A percentile compares a stretch with the other conserved stretches of the same genome.
These are phyloP conservation scores for Halichoeres trimaculatus DNA, from an alignment of 2,113 vertebrate species.

Conservation along the genomic window DNA sequence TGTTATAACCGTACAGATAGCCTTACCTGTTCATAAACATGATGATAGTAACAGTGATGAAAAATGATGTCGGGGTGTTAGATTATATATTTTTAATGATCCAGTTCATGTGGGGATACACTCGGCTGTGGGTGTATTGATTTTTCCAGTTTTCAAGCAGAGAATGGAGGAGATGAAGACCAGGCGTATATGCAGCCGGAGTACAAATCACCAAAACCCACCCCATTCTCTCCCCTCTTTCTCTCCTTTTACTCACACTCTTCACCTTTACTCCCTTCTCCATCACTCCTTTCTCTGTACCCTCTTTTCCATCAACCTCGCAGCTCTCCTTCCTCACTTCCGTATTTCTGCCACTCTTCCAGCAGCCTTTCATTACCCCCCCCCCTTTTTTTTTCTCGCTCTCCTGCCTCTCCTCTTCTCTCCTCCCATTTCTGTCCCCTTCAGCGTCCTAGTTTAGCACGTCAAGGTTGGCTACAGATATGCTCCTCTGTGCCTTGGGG, in stretches of 20 bases:
- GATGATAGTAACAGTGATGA: conserved; percentile 64
- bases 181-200: conserved; percentile 68
- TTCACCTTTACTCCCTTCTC: conserved; percentile 44
- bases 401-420: conserved; percentile 58
- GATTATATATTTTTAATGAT: conserved; percentile 80
- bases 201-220: conserved; percentile 70
- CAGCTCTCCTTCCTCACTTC: conserved; percentile 67
- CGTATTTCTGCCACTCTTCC: conserved; percentile 71
- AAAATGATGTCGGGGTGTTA: conserved; percentile 59
- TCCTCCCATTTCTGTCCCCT: conserved; percentile 80
- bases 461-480: conserved; percentile 86
- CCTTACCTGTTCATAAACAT: conserved; percentile 2
- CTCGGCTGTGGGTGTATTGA: conserved; percentile 75
- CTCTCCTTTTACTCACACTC: conserved; percentile 47
- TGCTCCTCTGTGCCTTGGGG: conserved; percentile 76
- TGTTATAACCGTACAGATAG: conserved; percentile 53
- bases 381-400: conserved; percentile 34
- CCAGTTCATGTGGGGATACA: conserved; percentile 71
- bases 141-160: conserved; percentile 76
- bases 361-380: conserved; percentile 59
- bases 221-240: conserved; percentile 54
- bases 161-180: conserved; percentile 70
- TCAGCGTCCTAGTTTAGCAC: conserved; percentile 85
- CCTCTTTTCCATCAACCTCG: conserved; percentile 57
- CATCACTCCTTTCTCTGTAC: conserved; percentile 41